Conservation (phyloP, 2,797 vertebrate species). For the Silurus lanzhouensis region DNA sequence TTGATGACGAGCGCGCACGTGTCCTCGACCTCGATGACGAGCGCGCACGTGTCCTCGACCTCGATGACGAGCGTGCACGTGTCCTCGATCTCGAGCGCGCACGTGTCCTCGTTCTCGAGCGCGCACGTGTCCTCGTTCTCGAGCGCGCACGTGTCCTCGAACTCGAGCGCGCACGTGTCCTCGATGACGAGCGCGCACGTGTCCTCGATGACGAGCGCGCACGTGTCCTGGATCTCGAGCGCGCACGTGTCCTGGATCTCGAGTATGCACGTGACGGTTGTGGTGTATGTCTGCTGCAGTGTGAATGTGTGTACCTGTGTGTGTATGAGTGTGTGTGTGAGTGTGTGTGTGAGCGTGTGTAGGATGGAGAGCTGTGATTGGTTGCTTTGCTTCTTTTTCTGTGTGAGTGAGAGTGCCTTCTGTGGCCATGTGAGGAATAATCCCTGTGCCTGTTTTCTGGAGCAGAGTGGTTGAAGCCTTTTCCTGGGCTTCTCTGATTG, state of each 20-base stretch:
- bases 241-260: neutral
- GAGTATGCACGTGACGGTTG: conserved; percentile 55
- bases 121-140: neutral
- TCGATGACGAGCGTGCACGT: neutral
- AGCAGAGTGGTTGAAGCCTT: neutral
- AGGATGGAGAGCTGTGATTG: conserved; percentile 53
- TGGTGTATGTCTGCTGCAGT: conserved; percentile 25
- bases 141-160: conserved; percentile 50
- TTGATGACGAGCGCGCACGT: conserved; percentile 33
- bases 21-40: conserved; percentile 25
- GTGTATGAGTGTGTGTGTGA: neutral
- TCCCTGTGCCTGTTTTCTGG: neutral
- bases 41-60: conserved; percentile 46
- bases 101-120: conserved; percentile 49
- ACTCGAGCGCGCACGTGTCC: conserved; percentile 20
- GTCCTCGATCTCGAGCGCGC: neutral
- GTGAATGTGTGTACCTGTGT: conserved; percentile 58
- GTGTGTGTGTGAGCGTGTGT: conserved; percentile 74
- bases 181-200: neutral
- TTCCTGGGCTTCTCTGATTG: conserved; percentile 7
- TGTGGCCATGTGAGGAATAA: conserved; percentile 60
- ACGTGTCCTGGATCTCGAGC: conserved; percentile 51
- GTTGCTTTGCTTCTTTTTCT: conserved; percentile 67
- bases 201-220: conserved; percentile 50
- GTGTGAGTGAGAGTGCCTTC: conserved; percentile 72